Percentiles rank a stretch among this genome's conserved stretches.
Conservation (phyloP, 2,113 vertebrate genomes). For the Lanius ludovicianus region DNA sequence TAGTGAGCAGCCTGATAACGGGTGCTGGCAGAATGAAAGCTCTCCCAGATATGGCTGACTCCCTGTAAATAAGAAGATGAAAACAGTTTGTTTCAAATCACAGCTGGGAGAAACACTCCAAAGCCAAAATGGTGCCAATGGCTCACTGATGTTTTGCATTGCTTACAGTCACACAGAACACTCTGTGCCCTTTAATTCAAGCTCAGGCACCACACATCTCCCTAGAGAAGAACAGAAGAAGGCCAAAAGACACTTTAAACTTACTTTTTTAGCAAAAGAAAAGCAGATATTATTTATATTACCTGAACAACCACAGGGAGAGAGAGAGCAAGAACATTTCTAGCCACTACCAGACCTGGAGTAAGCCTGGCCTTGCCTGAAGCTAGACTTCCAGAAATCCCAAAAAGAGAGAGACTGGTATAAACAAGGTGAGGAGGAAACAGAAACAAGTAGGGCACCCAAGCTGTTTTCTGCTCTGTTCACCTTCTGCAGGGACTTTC, state of each 20-base stretch:
- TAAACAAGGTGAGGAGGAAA: background rate
- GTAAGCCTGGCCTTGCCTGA: background rate
- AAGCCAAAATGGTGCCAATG: background rate
- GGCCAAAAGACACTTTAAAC: background rate
- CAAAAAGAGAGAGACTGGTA: background rate
- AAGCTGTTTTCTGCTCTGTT: background rate
- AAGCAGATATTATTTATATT: background rate
- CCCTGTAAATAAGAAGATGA: slow-evolving; percentile 22
- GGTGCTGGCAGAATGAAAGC: slow-evolving; percentile 3
- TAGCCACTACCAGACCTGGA: background rate
- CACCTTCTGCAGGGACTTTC: background rate
- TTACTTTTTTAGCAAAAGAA: background rate
- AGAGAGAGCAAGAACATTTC: background rate
- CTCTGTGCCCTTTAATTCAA: background rate
- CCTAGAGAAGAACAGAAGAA: background rate
- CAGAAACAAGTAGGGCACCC: background rate
- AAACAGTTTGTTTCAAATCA: slow-evolving; percentile 24
- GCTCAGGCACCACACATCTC: background rate
- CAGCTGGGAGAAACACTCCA: background rate
- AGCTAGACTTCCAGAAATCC: background rate
- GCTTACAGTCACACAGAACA: background rate
- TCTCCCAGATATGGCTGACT: background rate
- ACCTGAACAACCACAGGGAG: background rate
- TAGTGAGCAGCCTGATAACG: background rate
- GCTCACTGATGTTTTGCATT: background rate